These are phyloP conservation scores for Periophthalmus magnuspinnatus DNA, from an alignment of 2,797 vertebrate genomes.

Conservation along the genomic window DNA sequence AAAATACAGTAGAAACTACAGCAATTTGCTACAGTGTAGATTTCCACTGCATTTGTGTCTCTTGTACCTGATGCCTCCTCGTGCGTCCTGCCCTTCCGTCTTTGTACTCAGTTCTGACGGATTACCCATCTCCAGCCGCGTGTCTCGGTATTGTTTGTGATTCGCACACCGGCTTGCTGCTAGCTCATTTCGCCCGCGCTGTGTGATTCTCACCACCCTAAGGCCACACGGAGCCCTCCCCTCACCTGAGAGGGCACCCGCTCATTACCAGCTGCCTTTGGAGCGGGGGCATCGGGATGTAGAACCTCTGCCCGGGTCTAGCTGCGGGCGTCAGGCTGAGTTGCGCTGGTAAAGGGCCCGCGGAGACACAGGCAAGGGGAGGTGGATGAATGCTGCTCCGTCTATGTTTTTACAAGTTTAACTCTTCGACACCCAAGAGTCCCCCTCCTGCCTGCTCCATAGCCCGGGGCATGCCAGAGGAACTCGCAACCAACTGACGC, in stretches of 20 bases:
- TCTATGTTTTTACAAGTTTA: slow-evolving; percentile 67
- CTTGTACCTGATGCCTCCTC: slow-evolving; percentile 20
- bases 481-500: slow-evolving; percentile 58
- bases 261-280: slow-evolving; percentile 59
- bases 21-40: not conserved
- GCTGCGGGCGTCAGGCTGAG: slow-evolving; percentile 62
- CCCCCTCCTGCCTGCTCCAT: slow-evolving; percentile 52
- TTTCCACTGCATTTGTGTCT: slow-evolving; percentile 48
- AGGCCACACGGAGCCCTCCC: slow-evolving; percentile 57
- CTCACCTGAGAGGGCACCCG: slow-evolving; percentile 51
- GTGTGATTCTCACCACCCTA: slow-evolving; percentile 48
- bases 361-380: slow-evolving; percentile 38
- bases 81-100: slow-evolving; percentile 17
- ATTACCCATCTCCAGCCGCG: slow-evolving; percentile 73
- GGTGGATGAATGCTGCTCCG: slow-evolving; percentile 59
- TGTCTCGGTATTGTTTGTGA: slow-evolving; percentile 70
- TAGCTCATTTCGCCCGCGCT: slow-evolving; percentile 61
- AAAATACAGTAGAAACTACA: too few species aligned
- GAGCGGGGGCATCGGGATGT: slow-evolving; percentile 49
- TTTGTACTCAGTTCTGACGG: slow-evolving; percentile 61
- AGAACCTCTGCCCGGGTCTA: slow-evolving; percentile 56
- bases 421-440: slow-evolving; percentile 65
- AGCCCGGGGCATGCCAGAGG: slow-evolving; percentile 69
- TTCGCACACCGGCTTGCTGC: slow-evolving; percentile 54
- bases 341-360: slow-evolving; percentile 47